Evolutionary conservation across 2,888 invertebrate species (phyloP).

Genomic region (Vannuccia rotundouncinata): DNA sequence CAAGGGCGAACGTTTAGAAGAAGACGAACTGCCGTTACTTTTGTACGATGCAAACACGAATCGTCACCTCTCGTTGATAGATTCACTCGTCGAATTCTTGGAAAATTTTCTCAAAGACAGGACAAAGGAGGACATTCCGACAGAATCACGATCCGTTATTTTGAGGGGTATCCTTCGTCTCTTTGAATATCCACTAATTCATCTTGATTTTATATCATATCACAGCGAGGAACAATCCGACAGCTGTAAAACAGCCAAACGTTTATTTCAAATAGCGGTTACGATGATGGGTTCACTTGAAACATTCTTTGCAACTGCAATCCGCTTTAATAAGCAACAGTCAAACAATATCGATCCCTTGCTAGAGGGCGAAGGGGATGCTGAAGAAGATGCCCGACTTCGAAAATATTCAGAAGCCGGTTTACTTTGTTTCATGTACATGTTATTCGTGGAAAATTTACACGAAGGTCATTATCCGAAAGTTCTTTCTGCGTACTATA

Average conservation of each 20-base stretch:
- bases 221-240: neutral
- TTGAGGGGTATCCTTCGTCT: neutral
- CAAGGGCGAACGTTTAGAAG: neutral
- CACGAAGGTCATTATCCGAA: neutral
- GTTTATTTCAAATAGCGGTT: neutral
- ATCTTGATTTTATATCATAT: conserved; percentile 16
- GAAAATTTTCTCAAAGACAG: neutral
- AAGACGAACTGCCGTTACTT: neutral
- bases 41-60: neutral
- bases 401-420: neutral
- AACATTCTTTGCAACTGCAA: neutral
- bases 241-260: neutral
- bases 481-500: neutral
- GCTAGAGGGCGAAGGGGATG: neutral
- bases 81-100: neutral
- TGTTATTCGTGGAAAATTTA: neutral
- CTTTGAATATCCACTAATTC: conserved; percentile 6
- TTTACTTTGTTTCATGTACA: conserved; percentile 12
- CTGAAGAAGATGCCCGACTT: neutral
- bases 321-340: neutral
- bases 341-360: neutral
- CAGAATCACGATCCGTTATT: neutral
- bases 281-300: neutral
- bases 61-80: neutral
- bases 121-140: neutral